Base-by-base conservation (phyloP, 2,797 vertebrate genomes). In the Selene dorsalis region DNA sequence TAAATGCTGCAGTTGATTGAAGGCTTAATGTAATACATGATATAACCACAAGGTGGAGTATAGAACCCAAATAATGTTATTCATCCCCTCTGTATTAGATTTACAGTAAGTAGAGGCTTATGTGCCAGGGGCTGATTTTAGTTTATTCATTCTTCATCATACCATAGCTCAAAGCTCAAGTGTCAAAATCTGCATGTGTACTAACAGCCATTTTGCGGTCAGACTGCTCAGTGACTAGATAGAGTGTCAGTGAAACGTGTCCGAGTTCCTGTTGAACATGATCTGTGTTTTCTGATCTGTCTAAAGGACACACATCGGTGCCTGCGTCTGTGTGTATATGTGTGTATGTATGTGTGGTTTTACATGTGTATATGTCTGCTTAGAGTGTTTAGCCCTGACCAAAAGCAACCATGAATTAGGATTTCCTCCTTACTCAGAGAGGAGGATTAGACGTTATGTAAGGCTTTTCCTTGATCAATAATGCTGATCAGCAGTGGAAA, bases 381-480 rank as follows among this genome's bases (percentile, higher is more conserved):
- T 47, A 61, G 62, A 32, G 26, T 22, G 9, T 43, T 63, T 45
- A 18, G 13, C 39, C 4, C 17, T 50, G 3, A 48, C 35, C 30
- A 18, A 68, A 67, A 48, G 35, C 47, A 38, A 8, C 18, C 9
- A 17, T 56, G 20, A 16, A 48, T 32, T 1, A 56, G 26, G 59
- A 45, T 30, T 11, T 26, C 20, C 38, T 26, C 9, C 24, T 30
- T 47, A 28, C 59, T 80, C 61, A 55, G 63, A 64, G 68, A 76
- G 1, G 39, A 53, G 65, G 38, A 28, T 50, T 67, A 55, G 60
- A 74, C 52, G 53, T 74, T 55, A 59, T 80, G 75, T 73, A 76
- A 74, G 35, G 57, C 9, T 14, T 84, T 70, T 78, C 67, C 69
- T 50, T 67, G 84, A 93, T 92, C 92, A 90, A 91, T 92, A 91